phyloP scores from a whole-genome alignment of 2,888 invertebrate species.

The Coenonympha arcania region DNA sequence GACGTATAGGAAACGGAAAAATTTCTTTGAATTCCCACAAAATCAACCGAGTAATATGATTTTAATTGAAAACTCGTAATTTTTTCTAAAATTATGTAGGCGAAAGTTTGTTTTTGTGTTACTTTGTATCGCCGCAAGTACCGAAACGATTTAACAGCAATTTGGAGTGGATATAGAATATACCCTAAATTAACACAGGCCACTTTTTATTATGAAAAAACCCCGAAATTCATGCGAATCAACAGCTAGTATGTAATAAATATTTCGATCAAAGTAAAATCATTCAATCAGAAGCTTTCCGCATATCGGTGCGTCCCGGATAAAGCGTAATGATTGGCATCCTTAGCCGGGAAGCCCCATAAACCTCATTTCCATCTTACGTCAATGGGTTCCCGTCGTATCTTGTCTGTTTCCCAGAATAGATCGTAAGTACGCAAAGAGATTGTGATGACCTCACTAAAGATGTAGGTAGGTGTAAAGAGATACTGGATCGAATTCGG shows the following conservation, averaged over 20 bases:
- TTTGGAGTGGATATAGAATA: too few relatives aligned
- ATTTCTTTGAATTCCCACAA: too few relatives aligned
- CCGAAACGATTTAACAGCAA: background rate
- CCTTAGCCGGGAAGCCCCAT: constrained; percentile 4
- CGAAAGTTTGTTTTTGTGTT: background rate
- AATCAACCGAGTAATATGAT: too few relatives aligned
- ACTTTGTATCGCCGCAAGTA: background rate
- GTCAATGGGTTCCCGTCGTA: constrained; percentile 10
- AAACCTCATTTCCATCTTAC: constrained; percentile 14
- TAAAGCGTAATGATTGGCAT: background rate
- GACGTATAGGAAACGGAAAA: too few relatives aligned
- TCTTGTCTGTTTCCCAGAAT: constrained; percentile 16
- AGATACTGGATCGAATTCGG: background rate
- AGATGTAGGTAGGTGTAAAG: background rate
- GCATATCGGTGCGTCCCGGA: too few relatives aligned
- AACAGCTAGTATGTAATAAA: too few relatives aligned
- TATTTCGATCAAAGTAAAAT: too few relatives aligned
- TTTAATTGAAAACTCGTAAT: too few relatives aligned
- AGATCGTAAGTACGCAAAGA: constrained; percentile 8
- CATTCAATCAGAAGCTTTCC: too few relatives aligned
- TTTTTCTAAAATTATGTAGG: background rate
- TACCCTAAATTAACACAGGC: too few relatives aligned
- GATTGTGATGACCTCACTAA: background rate
- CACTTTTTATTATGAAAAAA: too few relatives aligned
- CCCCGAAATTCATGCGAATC: too few relatives aligned